Base-by-base conservation (phyloP, 2,888 invertebrate species). In the Tiliacea citrago region DNA sequence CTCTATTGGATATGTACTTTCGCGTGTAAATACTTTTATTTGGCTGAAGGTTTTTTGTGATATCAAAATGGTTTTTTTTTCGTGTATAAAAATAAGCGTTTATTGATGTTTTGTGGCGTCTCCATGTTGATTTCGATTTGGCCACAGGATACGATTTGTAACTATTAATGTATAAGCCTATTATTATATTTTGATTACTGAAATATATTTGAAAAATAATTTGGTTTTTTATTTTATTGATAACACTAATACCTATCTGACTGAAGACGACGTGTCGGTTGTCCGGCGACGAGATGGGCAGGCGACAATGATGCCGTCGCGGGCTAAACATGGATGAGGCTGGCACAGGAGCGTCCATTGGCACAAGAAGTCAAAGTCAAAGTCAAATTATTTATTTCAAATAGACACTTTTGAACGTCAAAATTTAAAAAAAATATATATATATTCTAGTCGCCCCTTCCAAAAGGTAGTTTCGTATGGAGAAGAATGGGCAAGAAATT, bases 161-260 rank as follows among this genome's bases (percentile, higher is more conserved):
- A 96, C 96, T 96, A 96, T 91, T 96, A 95, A 94, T 88, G 90
- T 95, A 92, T 96, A 96, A 96, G 96, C 96, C 96, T 96, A 96
- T 95, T 95, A 96, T 96, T 96, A 96, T 96, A 96, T 96, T 96
- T 96, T 96, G 96, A 96, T 95, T 96, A 96, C 96, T 95, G 96
- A 96, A 96, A 96, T 96, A 96, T 96, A 96, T 95, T 96, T 96
- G 93, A 95, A 96, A 96, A 95, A 94, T 91, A 85, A 74, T 68
- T 85, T 4, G 89, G n/a, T 79, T 88, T 92, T 94, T 93, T 79
- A 88, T 91, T 91, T 86, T 24, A 53, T 61, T 29, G 13, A 1
- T 47, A 29, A 47, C 13, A 45, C 3, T 67, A 7, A 4, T 29
- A 29, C 13, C 3, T 63, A 29, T 13, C 13, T 42, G 9, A 42